Percentiles rank a stretch among this genome's conserved stretches.
These are phyloP conservation scores for Automeris io DNA, from an alignment of 2,888 invertebrate genomes.

Conservation along the genomic window DNA sequence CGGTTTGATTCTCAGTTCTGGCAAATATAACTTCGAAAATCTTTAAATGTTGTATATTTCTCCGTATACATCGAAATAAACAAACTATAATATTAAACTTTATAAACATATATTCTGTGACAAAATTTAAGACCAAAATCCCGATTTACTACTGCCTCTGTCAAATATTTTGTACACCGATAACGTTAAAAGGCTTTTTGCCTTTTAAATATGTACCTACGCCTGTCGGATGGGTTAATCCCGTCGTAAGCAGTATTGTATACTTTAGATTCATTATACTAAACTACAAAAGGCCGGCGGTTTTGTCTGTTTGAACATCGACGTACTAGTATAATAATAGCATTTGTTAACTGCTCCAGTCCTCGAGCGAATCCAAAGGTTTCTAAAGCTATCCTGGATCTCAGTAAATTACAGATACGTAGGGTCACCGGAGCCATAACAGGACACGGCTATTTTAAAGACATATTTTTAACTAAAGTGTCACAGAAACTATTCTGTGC, in stretches of 20 bases:
- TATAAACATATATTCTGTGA: background rate
- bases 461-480: too few species aligned
- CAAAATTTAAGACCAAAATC: slow-evolving; percentile 12
- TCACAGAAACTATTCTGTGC: too few species aligned
- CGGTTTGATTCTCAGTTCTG: too few species aligned
- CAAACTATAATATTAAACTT: background rate
- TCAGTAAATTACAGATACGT: too few species aligned
- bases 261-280: background rate
- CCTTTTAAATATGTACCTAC: background rate
- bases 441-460: too few species aligned
- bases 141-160: slow-evolving; percentile 17
- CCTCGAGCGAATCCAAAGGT: too few species aligned
- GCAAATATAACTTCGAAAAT: background rate
- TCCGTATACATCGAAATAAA: too few species aligned
- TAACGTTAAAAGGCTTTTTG: background rate
- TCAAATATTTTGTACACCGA: slow-evolving; percentile 10
- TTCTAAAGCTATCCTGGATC: too few species aligned
- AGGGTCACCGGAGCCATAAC: too few species aligned
- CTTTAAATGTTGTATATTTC: background rate
- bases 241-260: background rate
- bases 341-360: too few species aligned
- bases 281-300: background rate
- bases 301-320: too few species aligned
- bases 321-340: too few species aligned
- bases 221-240: background rate